phyloP scores from a whole-genome alignment of 2,888 invertebrate genomes.

The Norana najaformis region DNA sequence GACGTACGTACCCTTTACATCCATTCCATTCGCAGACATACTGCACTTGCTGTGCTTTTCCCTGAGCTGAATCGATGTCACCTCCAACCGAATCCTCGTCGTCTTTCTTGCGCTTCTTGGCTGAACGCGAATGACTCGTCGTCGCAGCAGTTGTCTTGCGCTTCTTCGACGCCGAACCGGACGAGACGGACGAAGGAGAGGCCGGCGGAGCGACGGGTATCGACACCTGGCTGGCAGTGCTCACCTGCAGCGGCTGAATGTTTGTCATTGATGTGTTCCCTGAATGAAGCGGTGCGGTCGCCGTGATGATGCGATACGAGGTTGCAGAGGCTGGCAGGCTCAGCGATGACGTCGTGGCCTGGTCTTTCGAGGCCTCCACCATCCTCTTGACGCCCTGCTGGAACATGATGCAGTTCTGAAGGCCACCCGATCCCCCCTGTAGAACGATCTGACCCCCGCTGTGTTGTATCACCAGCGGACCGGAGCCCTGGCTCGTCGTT shows the following conservation, averaged over 20 bases:
- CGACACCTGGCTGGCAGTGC: neutral
- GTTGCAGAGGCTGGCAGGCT: neutral
- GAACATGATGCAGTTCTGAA: slow-evolving; percentile 9
- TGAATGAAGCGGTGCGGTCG: neutral
- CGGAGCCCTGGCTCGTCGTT: neutral
- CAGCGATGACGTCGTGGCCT: neutral
- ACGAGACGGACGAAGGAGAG: neutral
- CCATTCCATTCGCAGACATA: slow-evolving; percentile 90
- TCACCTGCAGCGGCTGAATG: slow-evolving; percentile 20
- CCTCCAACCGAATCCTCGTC: neutral
- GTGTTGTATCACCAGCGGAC: neutral
- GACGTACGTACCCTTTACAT: slow-evolving; percentile 69
- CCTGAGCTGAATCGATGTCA: neutral
- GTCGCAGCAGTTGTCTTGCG: slow-evolving; percentile 31
- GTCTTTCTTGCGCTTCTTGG: slow-evolving; percentile 41
- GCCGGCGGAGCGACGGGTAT: neutral
- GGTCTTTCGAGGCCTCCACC: neutral
- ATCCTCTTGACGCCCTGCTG: neutral
- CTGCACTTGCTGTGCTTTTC: slow-evolving; percentile 41
- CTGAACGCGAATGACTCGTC: neutral
- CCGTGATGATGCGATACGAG: slow-evolving; percentile 17
- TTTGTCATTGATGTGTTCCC: neutral
- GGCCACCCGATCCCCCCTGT: neutral
- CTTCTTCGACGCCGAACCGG: slow-evolving; percentile 26
- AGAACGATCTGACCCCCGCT: slow-evolving; percentile 24